Evolutionary conservation across 2,888 invertebrate species (phyloP).

Genomic region (Erynnis tages): DNA sequence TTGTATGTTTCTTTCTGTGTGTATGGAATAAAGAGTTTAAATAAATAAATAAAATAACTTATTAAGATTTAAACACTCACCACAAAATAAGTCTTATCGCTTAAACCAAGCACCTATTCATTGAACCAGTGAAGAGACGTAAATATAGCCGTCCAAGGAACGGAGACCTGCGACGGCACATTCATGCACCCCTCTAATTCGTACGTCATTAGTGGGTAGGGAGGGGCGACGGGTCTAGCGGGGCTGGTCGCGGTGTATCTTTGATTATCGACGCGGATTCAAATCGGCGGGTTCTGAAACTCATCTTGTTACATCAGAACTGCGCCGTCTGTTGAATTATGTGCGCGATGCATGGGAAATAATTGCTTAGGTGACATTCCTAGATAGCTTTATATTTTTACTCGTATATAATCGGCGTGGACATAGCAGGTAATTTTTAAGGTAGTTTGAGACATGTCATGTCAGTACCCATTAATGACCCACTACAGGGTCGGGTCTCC

Average conservation of each 20-base stretch:
- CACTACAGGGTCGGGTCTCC: no score
- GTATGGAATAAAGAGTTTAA: no score
- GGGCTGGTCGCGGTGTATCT: conserved; percentile 42
- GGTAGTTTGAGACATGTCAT: no score
- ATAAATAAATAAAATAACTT: no score
- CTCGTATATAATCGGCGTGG: no score
- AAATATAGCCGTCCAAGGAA: conserved; percentile 55
- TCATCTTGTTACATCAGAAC: conserved; percentile 42
- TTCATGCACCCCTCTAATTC: conserved; percentile 43
- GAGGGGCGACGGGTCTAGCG: conserved; percentile 31
- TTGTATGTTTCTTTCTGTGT: no score
- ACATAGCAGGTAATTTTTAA: no score
- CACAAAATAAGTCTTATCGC: conserved; percentile 28
- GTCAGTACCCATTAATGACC: no score
- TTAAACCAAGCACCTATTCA: conserved; percentile 41
- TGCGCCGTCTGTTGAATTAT: conserved; percentile 40
- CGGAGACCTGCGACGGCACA: conserved; percentile 47
- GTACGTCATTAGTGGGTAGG: conserved; percentile 24
- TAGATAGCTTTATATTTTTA: no score
- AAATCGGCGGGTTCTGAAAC: conserved; percentile 41
- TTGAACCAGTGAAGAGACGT: conserved; percentile 48
- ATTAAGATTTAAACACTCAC: no score
- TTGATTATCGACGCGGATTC: conserved; percentile 53
- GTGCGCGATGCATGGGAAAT: no score
- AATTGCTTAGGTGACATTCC: no score